Evolutionary conservation across 2,797 vertebrate species (phyloP).

Genomic region (Champsocephalus esox): DNA sequence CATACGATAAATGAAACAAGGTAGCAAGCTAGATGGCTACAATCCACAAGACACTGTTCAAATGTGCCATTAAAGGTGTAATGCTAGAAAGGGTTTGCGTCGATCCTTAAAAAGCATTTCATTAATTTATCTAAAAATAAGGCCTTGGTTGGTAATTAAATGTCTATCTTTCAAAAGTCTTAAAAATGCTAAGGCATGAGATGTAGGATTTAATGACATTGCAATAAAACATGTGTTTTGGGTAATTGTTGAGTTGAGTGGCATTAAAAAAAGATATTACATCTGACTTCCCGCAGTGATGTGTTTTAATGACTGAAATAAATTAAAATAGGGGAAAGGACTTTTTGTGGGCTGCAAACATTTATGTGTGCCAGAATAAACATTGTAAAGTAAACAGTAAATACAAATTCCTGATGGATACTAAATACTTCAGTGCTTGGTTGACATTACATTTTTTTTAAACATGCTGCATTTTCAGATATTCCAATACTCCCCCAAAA

Average conservation of each 20-base stretch:
- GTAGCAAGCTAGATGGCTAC: slow-evolving; percentile 26
- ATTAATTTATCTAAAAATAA: too few species aligned
- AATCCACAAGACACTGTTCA: slow-evolving; percentile 18
- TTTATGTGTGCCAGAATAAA: slow-evolving; percentile 28
- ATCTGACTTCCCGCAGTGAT: slow-evolving; percentile 12
- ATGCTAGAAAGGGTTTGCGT: slow-evolving; percentile 1
- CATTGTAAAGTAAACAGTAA: slow-evolving; percentile 24
- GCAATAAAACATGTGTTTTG: too few species aligned
- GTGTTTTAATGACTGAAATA: slow-evolving; percentile 69
- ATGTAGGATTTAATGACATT: too few species aligned
- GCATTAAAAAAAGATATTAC: too few species aligned
- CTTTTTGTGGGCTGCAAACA: slow-evolving; percentile 8
- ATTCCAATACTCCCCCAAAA: slow-evolving; percentile 30
- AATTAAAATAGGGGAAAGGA: slow-evolving; percentile 64
- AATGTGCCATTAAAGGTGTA: slow-evolving; percentile 44
- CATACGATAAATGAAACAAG: slow-evolving; percentile 42
- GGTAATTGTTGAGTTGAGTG: too few species aligned
- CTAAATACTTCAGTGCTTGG: slow-evolving; percentile 55
- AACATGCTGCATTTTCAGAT: slow-evolving; percentile 44
- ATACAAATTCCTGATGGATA: slow-evolving; percentile 45
- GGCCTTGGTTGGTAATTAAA: too few species aligned
- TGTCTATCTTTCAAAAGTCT: too few species aligned
- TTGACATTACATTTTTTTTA: slow-evolving; percentile 31
- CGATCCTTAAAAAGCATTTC: too few species aligned
- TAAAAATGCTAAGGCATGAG: too few species aligned